Percentiles rank a stretch among this genome's conserved stretches.
Evolutionary conservation across 2,797 vertebrate species (phyloP).

Genomic region (Ptychadena robeensis): DNA sequence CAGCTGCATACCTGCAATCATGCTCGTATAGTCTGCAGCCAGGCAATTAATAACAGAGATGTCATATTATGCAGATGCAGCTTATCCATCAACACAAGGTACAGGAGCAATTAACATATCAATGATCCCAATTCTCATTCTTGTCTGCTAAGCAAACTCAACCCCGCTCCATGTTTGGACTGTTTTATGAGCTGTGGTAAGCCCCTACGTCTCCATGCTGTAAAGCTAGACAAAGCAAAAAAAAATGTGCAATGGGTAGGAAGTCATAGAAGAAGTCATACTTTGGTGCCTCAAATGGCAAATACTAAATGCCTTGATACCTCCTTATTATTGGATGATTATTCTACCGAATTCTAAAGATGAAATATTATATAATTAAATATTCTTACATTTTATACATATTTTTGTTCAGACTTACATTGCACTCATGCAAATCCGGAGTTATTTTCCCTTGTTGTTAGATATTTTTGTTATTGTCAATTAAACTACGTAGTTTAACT

Average conservation of each 20-base stretch:
- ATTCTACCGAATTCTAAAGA: background rate
- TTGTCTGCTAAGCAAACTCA: conserved; percentile 29
- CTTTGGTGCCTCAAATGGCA: background rate
- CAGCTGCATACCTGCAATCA: background rate
- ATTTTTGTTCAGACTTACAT: background rate
- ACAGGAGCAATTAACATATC: conserved; percentile 32
- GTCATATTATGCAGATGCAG: conserved; percentile 9
- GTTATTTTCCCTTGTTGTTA: background rate
- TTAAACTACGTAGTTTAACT: too few relatives aligned
- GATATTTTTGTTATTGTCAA: too few relatives aligned
- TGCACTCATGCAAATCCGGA: background rate
- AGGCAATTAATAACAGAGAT: conserved; percentile 26
- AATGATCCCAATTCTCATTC: conserved; percentile 31
- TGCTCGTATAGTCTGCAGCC: background rate
- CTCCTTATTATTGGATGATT: conserved; percentile 3
- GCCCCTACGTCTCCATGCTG: conserved; percentile 26
- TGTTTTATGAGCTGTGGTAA: conserved; percentile 23
- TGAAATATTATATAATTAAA: conserved; percentile 8
- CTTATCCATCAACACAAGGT: conserved; percentile 36
- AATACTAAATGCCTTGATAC: background rate
- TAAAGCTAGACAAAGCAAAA: conserved; percentile 49
- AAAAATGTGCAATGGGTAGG: conserved; percentile 12
- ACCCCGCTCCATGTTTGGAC: conserved; percentile 16
- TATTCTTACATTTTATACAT: background rate
- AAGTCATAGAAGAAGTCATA: conserved; percentile 5